phyloP scores from a whole-genome alignment of 2,888 invertebrate genomes.

The Ormyrus labotus region DNA sequence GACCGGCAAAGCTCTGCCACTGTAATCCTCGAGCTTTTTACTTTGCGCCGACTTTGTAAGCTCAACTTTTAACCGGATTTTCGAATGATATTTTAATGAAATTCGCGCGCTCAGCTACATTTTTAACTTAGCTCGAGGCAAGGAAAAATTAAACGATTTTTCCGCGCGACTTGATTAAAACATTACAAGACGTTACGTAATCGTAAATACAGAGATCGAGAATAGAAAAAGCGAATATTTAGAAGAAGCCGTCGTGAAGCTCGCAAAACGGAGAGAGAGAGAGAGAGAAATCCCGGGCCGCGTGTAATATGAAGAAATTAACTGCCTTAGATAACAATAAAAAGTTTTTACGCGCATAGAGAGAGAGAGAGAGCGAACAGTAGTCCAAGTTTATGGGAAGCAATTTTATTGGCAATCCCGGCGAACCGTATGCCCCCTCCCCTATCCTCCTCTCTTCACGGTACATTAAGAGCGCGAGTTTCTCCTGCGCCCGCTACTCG shows the following conservation, averaged over 20 bases:
- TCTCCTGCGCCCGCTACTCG: not conserved
- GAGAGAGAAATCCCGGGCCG: not conserved
- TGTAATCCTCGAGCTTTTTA: conserved; percentile 27
- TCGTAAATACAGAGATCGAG: too few species aligned
- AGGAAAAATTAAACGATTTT: not conserved
- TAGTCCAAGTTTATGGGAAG: conserved; percentile 45
- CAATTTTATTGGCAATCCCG: conserved; percentile 48
- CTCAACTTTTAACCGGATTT: conserved; percentile 21
- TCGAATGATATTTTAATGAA: not conserved
- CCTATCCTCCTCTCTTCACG: conserved; percentile 30
- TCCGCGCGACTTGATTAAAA: too few species aligned
- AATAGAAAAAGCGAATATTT: too few species aligned
- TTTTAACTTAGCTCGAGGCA: not conserved
- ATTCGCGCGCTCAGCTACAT: not conserved
- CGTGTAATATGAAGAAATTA: conserved; percentile 41
- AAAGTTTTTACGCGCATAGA: conserved; percentile 35
- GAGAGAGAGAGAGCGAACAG: conserved; percentile 13
- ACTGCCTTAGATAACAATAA: conserved; percentile 26
- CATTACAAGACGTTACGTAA: too few species aligned
- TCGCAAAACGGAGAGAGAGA: not conserved
- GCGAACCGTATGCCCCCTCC: conserved; percentile 18
- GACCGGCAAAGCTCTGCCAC: conserved; percentile 8
- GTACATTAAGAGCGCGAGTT: conserved; percentile 45
- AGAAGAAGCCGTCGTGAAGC: not conserved
- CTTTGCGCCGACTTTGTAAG: not conserved